phyloP scores from a whole-genome alignment of 2,113 vertebrate genomes.

The Meles meles region DNA sequence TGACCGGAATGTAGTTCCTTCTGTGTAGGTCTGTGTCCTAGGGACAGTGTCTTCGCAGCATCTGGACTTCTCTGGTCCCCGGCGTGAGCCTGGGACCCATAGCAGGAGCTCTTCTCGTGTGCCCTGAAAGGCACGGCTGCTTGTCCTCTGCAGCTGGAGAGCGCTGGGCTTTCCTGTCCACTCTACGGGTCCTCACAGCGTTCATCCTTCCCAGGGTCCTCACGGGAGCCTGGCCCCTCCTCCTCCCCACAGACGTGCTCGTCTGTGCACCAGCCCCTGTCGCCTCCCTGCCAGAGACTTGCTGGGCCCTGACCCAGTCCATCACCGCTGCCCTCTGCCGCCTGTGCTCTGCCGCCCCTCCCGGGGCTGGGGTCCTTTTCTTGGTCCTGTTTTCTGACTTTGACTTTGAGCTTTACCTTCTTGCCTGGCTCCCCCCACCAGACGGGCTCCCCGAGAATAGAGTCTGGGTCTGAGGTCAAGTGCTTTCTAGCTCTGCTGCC shows the following conservation, averaged over 20 bases:
- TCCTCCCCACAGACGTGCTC: neutral
- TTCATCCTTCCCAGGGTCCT: neutral
- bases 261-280: neutral
- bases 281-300: neutral
- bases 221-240: neutral
- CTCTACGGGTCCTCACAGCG: neutral
- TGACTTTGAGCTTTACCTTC: neutral
- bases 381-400: neutral
- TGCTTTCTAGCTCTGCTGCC: neutral
- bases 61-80: neutral
- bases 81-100: neutral
- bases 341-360: neutral
- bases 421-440: neutral
- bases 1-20: neutral
- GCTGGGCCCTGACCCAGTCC: neutral
- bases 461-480: neutral
- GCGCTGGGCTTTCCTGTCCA: neutral
- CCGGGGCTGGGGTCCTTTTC: neutral
- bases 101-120: fast-evolving
- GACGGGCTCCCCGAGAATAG: neutral
- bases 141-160: fast-evolving
- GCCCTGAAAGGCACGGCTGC: neutral
- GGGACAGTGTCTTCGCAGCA: neutral
- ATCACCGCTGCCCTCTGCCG: neutral
- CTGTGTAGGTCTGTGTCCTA: neutral